Base-by-base conservation (phyloP, 2,888 invertebrate species). In the Leucoma salicis region DNA sequence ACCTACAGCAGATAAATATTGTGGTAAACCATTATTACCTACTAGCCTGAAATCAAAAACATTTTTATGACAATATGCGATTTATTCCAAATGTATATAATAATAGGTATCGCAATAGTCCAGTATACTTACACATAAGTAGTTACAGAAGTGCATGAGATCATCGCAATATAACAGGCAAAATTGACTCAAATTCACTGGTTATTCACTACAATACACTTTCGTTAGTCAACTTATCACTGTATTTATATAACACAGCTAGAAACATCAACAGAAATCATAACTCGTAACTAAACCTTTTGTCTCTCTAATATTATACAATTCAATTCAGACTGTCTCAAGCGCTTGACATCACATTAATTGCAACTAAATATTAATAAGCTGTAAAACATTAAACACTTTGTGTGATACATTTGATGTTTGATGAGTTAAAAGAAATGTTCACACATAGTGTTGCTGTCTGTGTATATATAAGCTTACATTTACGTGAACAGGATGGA, bases 171-270 rank as follows among this genome's bases (percentile, higher is more conserved):
- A 66, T 60, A 72, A 80, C 77, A 70, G 70, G 70, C 65, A 77
- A 76, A 82, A 82, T 82, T 84, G 81, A 84, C 83, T 83, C 82
- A 78, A 78, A 75, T n/a, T 74, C 81, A 82, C 81, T 77, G 74
- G 68, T 78, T 21, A 5, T 13, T 72, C 6, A 21, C 74, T 77
- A 83, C 59, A 47, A 61, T 49, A 74, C 66, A 70, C 56, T 58
- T 68, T 57, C 57, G 67, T 66, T 60, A 67, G 63, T 65, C 57
- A 52, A 66, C 60, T 68, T 68, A 74, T 62, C 63, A 63, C 67
- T 68, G 68, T 63, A 63, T 63, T 15, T 57, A 56, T 63, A 68
- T 58, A 61, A 68, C 59, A 75, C 68, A 64, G 56, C 56, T 66
- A 69, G 55, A 69, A 66, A 68, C 47, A 58, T 65, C 53, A 78